phyloP scores from a whole-genome alignment of 1,140 invertebrate genomes.

The Drosophila busckii region DNA sequence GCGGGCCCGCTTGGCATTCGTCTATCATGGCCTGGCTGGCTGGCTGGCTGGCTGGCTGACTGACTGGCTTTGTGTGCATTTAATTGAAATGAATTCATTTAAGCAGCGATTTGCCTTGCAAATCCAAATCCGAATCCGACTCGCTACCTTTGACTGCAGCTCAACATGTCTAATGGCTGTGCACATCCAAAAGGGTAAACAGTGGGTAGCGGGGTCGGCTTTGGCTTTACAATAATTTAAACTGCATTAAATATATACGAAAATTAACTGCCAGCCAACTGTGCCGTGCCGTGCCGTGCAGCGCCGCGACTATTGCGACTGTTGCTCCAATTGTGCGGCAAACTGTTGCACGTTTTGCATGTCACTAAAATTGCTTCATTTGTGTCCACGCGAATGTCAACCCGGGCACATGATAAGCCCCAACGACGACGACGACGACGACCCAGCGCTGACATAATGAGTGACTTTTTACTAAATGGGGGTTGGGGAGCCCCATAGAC shows the following conservation, averaged over 20 bases:
- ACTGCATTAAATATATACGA: conserved; percentile 70
- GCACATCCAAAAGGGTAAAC: conserved; percentile 65
- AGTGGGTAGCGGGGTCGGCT: conserved; percentile 11
- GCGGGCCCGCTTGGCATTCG: too few species aligned
- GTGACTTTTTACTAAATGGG: too few species aligned
- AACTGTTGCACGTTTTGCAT: conserved; percentile 74
- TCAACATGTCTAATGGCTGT: conserved; percentile 32
- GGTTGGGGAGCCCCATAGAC: too few species aligned
- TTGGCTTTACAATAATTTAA: conserved; percentile 65
- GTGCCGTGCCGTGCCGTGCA: too few species aligned
- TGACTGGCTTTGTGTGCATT: conserved; percentile 49
- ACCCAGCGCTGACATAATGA: conserved; percentile 61
- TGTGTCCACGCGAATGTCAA: conserved; percentile 69
- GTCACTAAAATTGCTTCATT: conserved; percentile 74
- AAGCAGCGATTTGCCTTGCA: conserved; percentile 73
- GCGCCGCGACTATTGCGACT: conserved; percentile 27
- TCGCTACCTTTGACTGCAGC: conserved; percentile 58
- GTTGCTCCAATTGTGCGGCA: conserved; percentile 24
- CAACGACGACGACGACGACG: too few species aligned
- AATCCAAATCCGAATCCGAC: conserved; percentile 36
- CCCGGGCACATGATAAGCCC: conserved; percentile 70
- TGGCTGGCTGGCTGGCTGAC: neutral
- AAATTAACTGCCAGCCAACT: conserved; percentile 67
- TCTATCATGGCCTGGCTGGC: too few species aligned
- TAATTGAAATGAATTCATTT: conserved; percentile 77